Evolutionary conservation across 2,113 vertebrate species (phyloP).

Genomic region (Megaceryle torquata): DNA sequence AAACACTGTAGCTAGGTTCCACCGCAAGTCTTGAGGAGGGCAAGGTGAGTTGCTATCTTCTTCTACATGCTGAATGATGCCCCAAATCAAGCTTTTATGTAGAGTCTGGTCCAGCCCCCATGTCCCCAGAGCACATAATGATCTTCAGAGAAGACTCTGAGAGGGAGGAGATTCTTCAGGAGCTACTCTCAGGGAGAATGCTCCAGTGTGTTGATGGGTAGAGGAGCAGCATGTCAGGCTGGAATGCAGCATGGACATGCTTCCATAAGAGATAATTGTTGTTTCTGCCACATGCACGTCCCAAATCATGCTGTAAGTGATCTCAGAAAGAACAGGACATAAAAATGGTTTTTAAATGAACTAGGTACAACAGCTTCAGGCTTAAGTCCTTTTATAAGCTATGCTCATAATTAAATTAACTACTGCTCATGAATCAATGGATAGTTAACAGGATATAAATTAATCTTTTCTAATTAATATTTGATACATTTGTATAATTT

Average conservation of each 20-base stretch:
- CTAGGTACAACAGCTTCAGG: background rate
- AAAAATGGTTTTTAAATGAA: background rate
- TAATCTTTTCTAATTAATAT: background rate
- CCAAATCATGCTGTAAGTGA: background rate
- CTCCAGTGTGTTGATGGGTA: background rate
- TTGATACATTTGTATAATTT: background rate
- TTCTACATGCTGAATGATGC: background rate
- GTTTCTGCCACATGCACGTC: background rate
- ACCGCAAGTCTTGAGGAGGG: background rate
- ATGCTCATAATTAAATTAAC: background rate
- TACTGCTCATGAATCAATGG: background rate
- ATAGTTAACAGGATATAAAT: background rate
- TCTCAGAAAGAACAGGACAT: background rate
- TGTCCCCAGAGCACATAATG: too few relatives aligned
- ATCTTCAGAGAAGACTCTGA: background rate
- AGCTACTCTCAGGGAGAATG: background rate
- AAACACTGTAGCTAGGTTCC: background rate
- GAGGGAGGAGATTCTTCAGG: background rate
- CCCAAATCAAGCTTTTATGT: background rate
- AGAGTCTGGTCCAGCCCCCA: background rate
- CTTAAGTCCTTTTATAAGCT: background rate
- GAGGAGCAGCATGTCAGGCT: accelerated
- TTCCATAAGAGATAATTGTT: background rate
- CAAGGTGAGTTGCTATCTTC: background rate
- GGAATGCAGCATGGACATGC: background rate